Evolutionary conservation across 2,888 invertebrate genomes (phyloP), one percentile per base, ranked within the genome.

Genomic region (Miltochrista miniata): DNA sequence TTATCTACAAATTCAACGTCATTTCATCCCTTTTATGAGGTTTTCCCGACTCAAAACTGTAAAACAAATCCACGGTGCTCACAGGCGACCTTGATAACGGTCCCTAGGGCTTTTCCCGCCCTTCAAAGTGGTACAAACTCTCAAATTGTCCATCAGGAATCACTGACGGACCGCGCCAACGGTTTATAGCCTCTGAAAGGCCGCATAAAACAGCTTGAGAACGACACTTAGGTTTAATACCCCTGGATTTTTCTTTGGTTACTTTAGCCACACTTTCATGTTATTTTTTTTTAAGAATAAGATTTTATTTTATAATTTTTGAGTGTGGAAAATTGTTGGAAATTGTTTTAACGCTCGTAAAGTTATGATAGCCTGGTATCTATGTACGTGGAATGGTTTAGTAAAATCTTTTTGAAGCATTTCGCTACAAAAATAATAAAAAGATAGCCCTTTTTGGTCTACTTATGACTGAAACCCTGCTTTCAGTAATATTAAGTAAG

Each of bases 101-200:
- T 64, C 64, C 71, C 70, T 45, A 49, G 66, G 69, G 64, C 59
- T 59, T 62, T 63, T 49, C 46, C 56, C 61, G 54, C 61, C 65
- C 69, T 66, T 64, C 66, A 67, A 72, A 70, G 63, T 76, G 68
- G 74, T 76, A 76, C 73, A 78, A 82, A 85, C 82, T 87, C 89
- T 82, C 87, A 85, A 90, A 90, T 84, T 87, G 90, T 87, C 90
- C 88, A 90, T 90, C 90, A 89, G 83, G 84, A 84, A 87, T 87
- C 87, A 87, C 82, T 83, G 86, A 80, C 78, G 76, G 68, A 72
- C 72, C 72, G 66, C 73, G 68, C 70, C 76, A 75, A 71, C 76
- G 83, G 80, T 89, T 89, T 89, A 88, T 85, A 83, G 83, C 68
- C 82, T 76, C 75, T 74, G 78, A 75, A 68, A 68, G 61, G 72